Evolutionary conservation across 2,113 vertebrate species (phyloP), one percentile per base, ranked within the genome.

Genomic region (Catharus bicknelli): DNA sequence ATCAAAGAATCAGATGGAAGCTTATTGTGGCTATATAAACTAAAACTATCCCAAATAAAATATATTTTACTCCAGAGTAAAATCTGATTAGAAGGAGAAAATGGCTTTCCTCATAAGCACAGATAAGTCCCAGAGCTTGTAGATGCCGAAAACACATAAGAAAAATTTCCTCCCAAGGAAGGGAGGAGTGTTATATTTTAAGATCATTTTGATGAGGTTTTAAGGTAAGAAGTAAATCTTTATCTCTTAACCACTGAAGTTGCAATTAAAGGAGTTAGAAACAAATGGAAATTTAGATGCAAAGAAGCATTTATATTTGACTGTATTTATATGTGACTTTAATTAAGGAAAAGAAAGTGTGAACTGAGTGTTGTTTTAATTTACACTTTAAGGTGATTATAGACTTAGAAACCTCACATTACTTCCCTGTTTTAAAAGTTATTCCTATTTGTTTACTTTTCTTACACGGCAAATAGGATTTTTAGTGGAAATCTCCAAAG

Each of bases 41-140:
- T 86, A 92, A 95, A 97, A 83, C 30, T 67, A 82, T 70, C 63
- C 42, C 84, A 68, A 92, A 88, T 93, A 97, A 96, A 97, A 97
- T 91, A 76, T 83, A 95, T 97, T 97, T 97, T 93, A 92, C 91
- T 97, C 87, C 66, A 91, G 93, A 97, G 92, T 91, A 95, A 97
- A 97, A 97, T 96, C 90, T 96, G 96, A 84, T 97, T 97, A 96
- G 79, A 91, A 95, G 55, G 81, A 66, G 90, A 87, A 96, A 96
- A 97, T 97, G 96, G 83, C 90, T 91, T 96, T 91, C 58, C 90
- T 91, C 67, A 70, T 83, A 95, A 78, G 64, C 47, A 70, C 86
- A 91, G 94, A 96, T 95, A 97, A 96, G 70, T 90, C 85, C 62
- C 59, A 61, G 90, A 94, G 83, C 83, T 55, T 86, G 91, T 61